Evolutionary conservation across 2,888 invertebrate genomes (phyloP), one percentile per base, ranked within the genome.

Genomic region (Cactoblastis cactorum): DNA sequence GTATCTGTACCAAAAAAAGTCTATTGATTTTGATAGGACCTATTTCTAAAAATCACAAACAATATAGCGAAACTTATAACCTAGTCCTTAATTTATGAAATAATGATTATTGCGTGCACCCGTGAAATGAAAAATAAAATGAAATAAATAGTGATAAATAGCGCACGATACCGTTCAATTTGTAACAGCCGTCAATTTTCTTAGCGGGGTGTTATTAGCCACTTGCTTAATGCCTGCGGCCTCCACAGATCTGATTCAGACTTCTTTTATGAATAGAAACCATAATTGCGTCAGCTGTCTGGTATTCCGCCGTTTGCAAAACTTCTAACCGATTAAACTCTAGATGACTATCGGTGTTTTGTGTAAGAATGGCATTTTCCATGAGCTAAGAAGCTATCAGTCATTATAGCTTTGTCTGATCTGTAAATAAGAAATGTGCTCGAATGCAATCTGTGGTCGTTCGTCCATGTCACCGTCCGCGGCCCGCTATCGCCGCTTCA

Each of bases 191-290:
- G 76, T 80, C 79, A 77, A 78, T 83, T 79, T 77, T 77, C 74
- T 71, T 67, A 66, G 77, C 67, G 74, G 79, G 79, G 79, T 83
- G 84, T 83, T 83, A 85, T 86, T 86, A 86, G 77, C 74, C 71
- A 77, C 69, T 75, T 65, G 75, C 68, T 69, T 58, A 65, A 65
- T 51, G 80, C 84, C 80, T 56, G 75, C 74, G 84, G 86, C 81
- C 68, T 69, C 63, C 64, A 69, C 69, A 71, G 81, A 80, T 83
- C 84, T 77, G 76, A 81, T 80, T 81, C 75, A 67, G 74, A 82
- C 79, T 79, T 87, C 83, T 87, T 87, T 85, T 80, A 79, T 79
- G 81, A 81, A 81, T 79, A 79, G 80, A 72, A 78, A 73, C 71
- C 62, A 70, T 80, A 84, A 85, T 86, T 83, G 80, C 81, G 74